A percentile compares a stretch with the other conserved stretches of the same genome.
These are phyloP conservation scores for Engraulis encrasicolus DNA, from an alignment of 2,113 vertebrate genomes.

Conservation along the genomic window DNA sequence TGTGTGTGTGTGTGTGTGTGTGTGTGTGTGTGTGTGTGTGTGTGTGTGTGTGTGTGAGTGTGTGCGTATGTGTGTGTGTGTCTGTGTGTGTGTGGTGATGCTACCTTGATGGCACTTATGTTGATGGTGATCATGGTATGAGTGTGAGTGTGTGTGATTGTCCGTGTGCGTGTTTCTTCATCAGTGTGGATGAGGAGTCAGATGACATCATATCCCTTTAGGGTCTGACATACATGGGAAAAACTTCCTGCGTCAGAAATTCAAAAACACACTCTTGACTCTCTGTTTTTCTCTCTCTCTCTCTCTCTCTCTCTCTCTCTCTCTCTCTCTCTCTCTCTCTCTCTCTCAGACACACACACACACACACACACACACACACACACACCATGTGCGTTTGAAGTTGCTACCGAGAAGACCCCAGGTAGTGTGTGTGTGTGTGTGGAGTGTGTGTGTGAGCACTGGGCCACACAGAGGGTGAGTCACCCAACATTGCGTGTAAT, in stretches of 20 bases:
- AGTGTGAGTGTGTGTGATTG: slow-evolving; percentile 12
- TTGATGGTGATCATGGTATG: not conserved
- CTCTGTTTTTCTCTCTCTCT: too few relatives aligned
- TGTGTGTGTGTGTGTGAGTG: not conserved
- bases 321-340: too few relatives aligned
- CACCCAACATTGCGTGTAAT: not conserved
- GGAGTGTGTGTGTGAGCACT: not conserved
- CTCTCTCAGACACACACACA: not conserved
- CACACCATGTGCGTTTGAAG: not conserved
- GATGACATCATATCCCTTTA: slow-evolving; percentile 25
- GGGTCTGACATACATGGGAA: too few relatives aligned
- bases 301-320: too few relatives aligned
- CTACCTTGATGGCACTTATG: not conserved
- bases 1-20: too few relatives aligned
- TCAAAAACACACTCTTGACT: not conserved
- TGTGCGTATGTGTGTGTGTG: not conserved
- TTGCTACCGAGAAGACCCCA: not conserved
- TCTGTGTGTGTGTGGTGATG: too few relatives aligned
- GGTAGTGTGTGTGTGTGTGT: not conserved
- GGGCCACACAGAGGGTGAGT: not conserved
- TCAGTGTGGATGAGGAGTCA: slow-evolving; percentile 12
- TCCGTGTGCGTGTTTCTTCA: slow-evolving; percentile 25
- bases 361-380: slow-evolving; percentile 9
- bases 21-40: slow-evolving; percentile 1
- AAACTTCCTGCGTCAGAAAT: too few relatives aligned